phyloP scores from a whole-genome alignment of 2,888 invertebrate genomes.

The Chouioia cunea region DNA sequence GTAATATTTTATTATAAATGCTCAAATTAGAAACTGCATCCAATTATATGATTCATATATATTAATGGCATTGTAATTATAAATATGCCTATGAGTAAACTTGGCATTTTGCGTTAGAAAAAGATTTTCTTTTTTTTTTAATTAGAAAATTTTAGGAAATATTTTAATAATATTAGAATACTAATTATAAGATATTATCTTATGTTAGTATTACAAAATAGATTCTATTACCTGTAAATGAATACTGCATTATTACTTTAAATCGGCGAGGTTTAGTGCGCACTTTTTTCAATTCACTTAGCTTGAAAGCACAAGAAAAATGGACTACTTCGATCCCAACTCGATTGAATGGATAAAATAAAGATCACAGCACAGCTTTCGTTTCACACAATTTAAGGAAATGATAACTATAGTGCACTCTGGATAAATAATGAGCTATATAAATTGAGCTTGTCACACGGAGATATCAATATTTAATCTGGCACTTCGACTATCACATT shows the following conservation, averaged over 20 bases:
- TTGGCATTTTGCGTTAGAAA: too few species aligned
- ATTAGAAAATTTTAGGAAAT: too few species aligned
- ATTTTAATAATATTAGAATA: too few species aligned
- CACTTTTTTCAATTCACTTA: slow-evolving; percentile 17
- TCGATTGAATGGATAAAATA: slow-evolving; percentile 31
- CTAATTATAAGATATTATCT: too few species aligned
- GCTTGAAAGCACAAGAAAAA: slow-evolving; percentile 22
- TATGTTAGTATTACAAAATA: too few species aligned
- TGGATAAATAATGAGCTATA: slow-evolving; percentile 19
- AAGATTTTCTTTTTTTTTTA: too few species aligned
- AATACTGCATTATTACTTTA: neutral
- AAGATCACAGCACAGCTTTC: slow-evolving; percentile 46
- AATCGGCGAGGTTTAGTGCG: neutral
- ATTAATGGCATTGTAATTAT: neutral
- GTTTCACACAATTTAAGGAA: slow-evolving; percentile 36
- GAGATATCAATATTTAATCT: slow-evolving; percentile 36
- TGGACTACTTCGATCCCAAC: slow-evolving; percentile 26
- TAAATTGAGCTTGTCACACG: slow-evolving; percentile 23
- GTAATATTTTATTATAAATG: too few species aligned
- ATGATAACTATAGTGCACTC: slow-evolving; percentile 25
- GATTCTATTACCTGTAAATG: too few species aligned
- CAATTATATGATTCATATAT: neutral
- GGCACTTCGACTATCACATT: slow-evolving; percentile 49
- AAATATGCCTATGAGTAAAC: too few species aligned
- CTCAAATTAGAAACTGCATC: neutral